Conservation (phyloP, 2,797 vertebrate genomes). For the Spinibarbus caldwelli region DNA sequence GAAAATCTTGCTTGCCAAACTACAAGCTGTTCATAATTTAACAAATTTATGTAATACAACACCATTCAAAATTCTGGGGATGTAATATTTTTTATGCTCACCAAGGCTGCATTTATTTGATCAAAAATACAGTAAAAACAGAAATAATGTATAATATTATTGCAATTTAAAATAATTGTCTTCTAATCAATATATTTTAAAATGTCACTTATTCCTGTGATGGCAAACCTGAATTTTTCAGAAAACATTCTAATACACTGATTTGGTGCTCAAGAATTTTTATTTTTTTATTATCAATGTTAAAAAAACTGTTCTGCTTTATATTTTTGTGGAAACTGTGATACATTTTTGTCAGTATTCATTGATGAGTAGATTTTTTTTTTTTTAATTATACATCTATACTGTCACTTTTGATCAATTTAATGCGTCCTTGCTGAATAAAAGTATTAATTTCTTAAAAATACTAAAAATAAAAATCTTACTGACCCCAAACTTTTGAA, state of each 20-base stretch:
- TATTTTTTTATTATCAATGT: background rate
- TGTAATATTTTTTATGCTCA: background rate
- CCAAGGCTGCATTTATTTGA: background rate
- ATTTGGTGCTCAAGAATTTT: too few species aligned
- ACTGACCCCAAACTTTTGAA: background rate
- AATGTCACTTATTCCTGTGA: background rate
- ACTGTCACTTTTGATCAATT: background rate
- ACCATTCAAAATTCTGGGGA: background rate
- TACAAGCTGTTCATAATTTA: background rate
- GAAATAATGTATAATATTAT: background rate
- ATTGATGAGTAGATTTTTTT: background rate
- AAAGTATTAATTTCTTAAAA: background rate
- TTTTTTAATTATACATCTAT: background rate
- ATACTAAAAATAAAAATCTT: too few species aligned
- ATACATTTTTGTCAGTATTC: background rate
- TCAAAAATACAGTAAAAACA: background rate
- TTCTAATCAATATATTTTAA: background rate
- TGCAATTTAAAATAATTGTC: background rate
- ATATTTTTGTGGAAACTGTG: background rate
- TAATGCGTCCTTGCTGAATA: background rate
- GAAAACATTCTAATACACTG: background rate
- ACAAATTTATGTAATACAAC: background rate
- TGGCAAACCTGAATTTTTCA: background rate
- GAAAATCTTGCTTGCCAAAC: background rate
- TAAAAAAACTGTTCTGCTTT: background rate